Base-by-base conservation (phyloP, 2,797 vertebrate species). In the Pogonophryne albipinna region DNA sequence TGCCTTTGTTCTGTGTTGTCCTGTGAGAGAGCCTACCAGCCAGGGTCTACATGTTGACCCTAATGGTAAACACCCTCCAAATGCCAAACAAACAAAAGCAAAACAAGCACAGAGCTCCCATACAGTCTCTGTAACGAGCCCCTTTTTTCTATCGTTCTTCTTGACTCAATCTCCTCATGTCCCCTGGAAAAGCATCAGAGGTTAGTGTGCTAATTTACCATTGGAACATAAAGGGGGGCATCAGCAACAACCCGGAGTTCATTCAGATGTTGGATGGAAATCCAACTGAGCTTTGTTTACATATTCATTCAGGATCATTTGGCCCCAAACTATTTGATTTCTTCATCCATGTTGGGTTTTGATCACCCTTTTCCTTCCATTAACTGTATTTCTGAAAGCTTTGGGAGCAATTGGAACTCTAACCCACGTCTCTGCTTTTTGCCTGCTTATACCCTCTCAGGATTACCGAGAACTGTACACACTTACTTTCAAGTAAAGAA, bases 1-100 rank as follows among this genome's bases (percentile, higher is more conserved):
- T 86, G 83, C 71, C 81, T 90, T 93, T 92, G 91, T 89, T 90
- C 76, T 52, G 72, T n/a, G 17, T 63, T 71, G 66, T 56, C 67
- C 71, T 86, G 69, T 80, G 83, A 85, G 78, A 85, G 79, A 73
- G 84, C 80, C 78, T 91, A 55, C 72, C 90, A 66, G 84, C 62
- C 69, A 56, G 67, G 84, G 76, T 93, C 84, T 89, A 85, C 94
- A 95, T 95, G 87, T 95, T 84, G 87, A 93, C 77, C 89, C 76
- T 89, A 90, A 91, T 85, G 82, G 88, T 90, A 94, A 94, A 95
- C 92, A 93, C 63, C 55, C 78, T 66, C 76, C 76, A 78, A 87
- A 93, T 87, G 81, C 71, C 75, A 77, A 71, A 86, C 81, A 89
- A 90, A 89, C 80, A 90, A 88, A 81, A 82, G 77, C 67, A 79